These are phyloP conservation scores for Dichetophora obliterata DNA, from an alignment of 2,888 invertebrate genomes.

Conservation along the genomic window DNA sequence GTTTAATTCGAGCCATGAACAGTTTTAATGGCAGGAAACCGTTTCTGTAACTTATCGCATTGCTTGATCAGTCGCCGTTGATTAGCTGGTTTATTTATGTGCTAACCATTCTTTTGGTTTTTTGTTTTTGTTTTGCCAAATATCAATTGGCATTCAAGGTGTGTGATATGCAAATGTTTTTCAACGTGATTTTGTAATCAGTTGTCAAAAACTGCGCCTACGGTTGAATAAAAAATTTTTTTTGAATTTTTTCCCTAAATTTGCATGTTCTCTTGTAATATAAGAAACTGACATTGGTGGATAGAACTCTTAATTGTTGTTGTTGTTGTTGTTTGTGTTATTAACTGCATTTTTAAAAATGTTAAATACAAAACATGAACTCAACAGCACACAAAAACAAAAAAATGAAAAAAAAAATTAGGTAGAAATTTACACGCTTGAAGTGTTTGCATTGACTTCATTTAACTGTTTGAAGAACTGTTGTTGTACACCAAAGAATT, in stretches of 20 bases:
- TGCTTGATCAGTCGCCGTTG: too few species aligned
- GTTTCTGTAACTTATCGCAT: too few species aligned
- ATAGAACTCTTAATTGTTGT: background rate
- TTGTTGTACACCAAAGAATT: background rate
- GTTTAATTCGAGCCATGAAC: too few species aligned
- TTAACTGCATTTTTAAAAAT: background rate
- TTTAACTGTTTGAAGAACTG: background rate
- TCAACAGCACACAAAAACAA: background rate
- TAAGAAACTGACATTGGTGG: conserved; percentile 13
- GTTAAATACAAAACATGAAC: background rate
- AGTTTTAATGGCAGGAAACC: too few species aligned
- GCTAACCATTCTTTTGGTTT: background rate
- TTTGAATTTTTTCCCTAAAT: background rate
- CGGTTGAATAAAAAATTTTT: background rate
- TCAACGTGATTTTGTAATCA: conserved; percentile 1
- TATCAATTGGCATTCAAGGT: background rate
- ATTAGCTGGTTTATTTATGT: too few species aligned
- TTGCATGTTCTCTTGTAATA: background rate
- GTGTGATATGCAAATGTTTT: background rate
- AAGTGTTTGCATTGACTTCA: conserved; percentile 30
- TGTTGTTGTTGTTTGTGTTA: background rate
- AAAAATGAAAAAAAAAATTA: background rate
- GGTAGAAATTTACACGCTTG: conserved; percentile 19
- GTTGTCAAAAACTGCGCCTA: background rate
- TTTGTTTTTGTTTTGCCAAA: conserved; percentile 6